A percentile compares a stretch with the other conserved stretches of the same genome.
Evolutionary conservation across 1,140 invertebrate species (phyloP).

Genomic region (Drosophila biarmipes): DNA sequence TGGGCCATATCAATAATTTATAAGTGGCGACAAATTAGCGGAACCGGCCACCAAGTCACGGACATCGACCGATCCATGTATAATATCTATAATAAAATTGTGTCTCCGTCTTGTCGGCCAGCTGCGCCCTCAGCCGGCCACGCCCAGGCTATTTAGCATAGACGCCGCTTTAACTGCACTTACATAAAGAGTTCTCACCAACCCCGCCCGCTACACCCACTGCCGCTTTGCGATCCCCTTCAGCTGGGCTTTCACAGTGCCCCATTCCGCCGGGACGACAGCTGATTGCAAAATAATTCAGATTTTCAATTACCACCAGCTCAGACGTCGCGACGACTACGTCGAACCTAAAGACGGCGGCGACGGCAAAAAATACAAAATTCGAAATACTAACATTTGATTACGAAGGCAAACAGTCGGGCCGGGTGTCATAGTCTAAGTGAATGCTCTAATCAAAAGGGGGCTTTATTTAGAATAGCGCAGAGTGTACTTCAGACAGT

Average conservation of each 20-base stretch:
- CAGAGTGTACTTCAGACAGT: too few species aligned
- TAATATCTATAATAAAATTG: conserved; percentile 31
- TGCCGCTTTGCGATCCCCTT: neutral
- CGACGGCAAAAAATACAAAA: conserved; percentile 37
- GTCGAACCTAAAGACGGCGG: conserved; percentile 31
- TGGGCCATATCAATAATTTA: conserved; percentile 73
- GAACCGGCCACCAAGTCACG: conserved; percentile 75
- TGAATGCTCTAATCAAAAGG: conserved; percentile 17
- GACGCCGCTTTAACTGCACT: conserved; percentile 65
- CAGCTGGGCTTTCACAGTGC: conserved; percentile 25
- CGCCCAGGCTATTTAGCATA: conserved; percentile 72
- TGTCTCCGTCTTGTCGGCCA: conserved; percentile 24
- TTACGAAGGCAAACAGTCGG: conserved; percentile 48
- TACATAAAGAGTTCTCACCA: conserved; percentile 58
- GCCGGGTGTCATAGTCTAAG: conserved; percentile 14
- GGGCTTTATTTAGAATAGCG: neutral
- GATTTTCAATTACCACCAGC: conserved; percentile 70
- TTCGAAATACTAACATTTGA: conserved; percentile 54
- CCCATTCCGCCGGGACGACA: conserved; percentile 20
- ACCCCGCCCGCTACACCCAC: conserved; percentile 4
- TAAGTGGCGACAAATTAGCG: conserved; percentile 78
- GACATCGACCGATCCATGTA: conserved; percentile 45
- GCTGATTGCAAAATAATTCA: conserved; percentile 80
- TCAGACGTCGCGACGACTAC: conserved; percentile 70
- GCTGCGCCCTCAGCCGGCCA: conserved; percentile 33